Base-by-base conservation (phyloP, 2,113 vertebrate genomes). In the Hydrochoerus hydrochaeris region DNA sequence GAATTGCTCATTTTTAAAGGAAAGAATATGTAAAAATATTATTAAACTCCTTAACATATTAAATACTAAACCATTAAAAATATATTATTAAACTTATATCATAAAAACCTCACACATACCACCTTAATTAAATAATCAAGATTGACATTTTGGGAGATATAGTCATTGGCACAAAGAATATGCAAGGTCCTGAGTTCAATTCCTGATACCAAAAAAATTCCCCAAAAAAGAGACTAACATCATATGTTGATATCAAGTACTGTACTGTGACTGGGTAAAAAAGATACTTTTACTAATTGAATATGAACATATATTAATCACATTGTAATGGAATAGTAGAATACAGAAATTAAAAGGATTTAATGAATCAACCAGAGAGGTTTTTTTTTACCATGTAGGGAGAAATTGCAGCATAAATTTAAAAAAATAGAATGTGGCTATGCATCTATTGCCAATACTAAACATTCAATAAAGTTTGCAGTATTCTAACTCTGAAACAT, bases 391-490 rank as follows among this genome's bases (percentile, higher is more conserved):
- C 41, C 28, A 35, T 75, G 1, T 60, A 5, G 32, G 17, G n/a
- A 82, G n/a, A 57, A 86, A 8, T 63, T 46, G 57, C 13, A 87
- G n/a, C 35, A 44, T 80, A 80, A 57, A 20, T 69, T 44, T 3
- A n/a, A 69, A 41, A 95, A 93, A 57, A 14, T 75, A 69, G 94
- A 97, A 91, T 91, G n/a, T 87, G 57, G 73, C 92, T 41, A 54
- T 78, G 28, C 0, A 54, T 22, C 88, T 95, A 97, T 96, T 87
- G 19, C 88, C 67, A 93, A 77, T 62, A 95, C 85, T 73, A 96
- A 88, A 93, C 22, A 1, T 87, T 98, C 49, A 90, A 1, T 4
- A 63, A 80, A 95, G 97, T 95, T 96, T 60, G 97, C 38, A 88
- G 0, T 87, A 81, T 95, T 96, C 83, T 96, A 80, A 78, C 14